These are phyloP conservation scores for Lates calcarifer DNA, from an alignment of 2,113 vertebrate genomes.

Conservation along the genomic window DNA sequence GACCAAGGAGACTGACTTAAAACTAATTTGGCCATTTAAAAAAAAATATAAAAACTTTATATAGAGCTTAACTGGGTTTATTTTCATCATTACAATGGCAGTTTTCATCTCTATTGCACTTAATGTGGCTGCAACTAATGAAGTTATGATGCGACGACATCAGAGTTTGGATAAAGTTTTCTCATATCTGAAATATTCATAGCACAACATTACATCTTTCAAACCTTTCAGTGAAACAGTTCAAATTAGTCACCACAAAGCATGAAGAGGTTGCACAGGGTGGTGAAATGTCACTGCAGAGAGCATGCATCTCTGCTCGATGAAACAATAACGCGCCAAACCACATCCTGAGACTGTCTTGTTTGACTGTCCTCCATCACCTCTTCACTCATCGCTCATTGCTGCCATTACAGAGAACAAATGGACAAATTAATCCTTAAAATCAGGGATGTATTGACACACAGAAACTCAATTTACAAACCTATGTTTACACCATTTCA, in stretches of 20 bases:
- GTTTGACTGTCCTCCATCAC: constrained; percentile 49
- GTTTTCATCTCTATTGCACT: background rate
- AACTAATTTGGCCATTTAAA: background rate
- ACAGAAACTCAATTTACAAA: background rate
- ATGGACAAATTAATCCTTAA: background rate
- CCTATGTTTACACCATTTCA: background rate
- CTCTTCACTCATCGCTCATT: background rate
- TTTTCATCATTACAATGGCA: background rate
- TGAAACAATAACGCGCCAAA: constrained; percentile 70
- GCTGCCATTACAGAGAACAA: background rate
- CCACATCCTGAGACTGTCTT: constrained; percentile 86
- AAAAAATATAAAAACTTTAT: background rate
- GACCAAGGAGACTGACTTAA: background rate
- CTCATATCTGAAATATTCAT: background rate
- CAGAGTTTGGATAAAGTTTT: background rate
- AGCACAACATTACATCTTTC: background rate
- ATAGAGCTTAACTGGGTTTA: background rate
- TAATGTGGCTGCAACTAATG: background rate
- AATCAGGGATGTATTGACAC: background rate
- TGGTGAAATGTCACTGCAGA: constrained; percentile 63
- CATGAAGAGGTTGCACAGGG: constrained; percentile 16
- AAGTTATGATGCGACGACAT: background rate
- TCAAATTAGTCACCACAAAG: background rate
- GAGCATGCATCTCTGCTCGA: constrained; percentile 64
- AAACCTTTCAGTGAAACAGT: constrained; percentile 4